Percentiles rank a stretch among this genome's conserved stretches.
phyloP scores from a whole-genome alignment of 53 echinoderm and acorn worm genomes.

The Holothuria leucospilota region DNA sequence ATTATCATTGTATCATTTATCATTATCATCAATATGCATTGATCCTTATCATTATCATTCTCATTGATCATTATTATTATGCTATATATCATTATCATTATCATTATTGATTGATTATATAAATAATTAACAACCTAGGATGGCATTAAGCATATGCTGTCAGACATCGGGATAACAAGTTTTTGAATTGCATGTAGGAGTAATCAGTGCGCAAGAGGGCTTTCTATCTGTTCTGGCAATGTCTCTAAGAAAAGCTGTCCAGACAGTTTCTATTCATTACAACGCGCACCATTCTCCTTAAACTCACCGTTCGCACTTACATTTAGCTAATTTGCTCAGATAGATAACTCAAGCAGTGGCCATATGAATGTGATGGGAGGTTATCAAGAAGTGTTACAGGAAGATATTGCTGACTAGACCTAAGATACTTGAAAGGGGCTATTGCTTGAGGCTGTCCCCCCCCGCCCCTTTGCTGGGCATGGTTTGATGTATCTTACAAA shows the following conservation, averaged over 20 bases:
- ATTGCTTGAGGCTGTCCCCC: too few species aligned
- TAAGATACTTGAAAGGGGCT: too few species aligned
- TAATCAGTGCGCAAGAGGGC: slow-evolving; percentile 72
- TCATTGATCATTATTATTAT: too few species aligned
- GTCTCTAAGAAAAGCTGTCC: slow-evolving; percentile 46
- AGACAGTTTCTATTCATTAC: slow-evolving; percentile 62
- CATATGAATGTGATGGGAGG: slow-evolving; percentile 58
- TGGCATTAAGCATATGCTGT: slow-evolving; percentile 53
- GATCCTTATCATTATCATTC: too few species aligned
- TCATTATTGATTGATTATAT: too few species aligned
- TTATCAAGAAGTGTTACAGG: slow-evolving; percentile 57
- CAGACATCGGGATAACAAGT: slow-evolving; percentile 62
- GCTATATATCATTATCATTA: too few species aligned
- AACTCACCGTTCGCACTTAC: slow-evolving; percentile 32
- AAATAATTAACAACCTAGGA: too few species aligned
- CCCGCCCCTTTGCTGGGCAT: too few species aligned
- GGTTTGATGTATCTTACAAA: too few species aligned
- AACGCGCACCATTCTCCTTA: slow-evolving; percentile 53
- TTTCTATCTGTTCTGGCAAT: slow-evolving; percentile 54
- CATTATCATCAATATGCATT: too few species aligned
- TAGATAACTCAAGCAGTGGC: slow-evolving; percentile 61
- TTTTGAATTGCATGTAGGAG: slow-evolving; percentile 63
- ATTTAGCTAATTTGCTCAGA: slow-evolving; percentile 52
- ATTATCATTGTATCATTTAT: too few species aligned
- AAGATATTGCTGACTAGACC: too few species aligned